A percentile compares a stretch with the other conserved stretches of the same genome.
Evolutionary conservation across 53 echinoderm and acorn worm genomes (phyloP).

Genomic region (Henricia sp.): DNA sequence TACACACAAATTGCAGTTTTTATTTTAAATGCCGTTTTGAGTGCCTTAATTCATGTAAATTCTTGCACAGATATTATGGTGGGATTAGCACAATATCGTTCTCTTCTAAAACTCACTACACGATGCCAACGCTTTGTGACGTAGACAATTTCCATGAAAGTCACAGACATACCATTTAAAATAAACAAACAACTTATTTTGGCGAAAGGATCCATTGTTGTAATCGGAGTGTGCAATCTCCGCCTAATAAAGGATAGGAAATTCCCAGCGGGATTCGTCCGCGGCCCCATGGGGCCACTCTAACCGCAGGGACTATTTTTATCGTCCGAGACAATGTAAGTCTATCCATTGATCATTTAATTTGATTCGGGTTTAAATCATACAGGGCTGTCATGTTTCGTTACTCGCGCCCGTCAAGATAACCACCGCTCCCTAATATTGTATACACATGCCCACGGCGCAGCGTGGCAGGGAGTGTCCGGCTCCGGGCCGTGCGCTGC

Average conservation of each 20-base stretch:
- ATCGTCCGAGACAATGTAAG: slow-evolving; percentile 63
- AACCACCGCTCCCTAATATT: slow-evolving; percentile 41
- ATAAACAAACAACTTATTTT: slow-evolving; percentile 41
- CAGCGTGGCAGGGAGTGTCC: slow-evolving; percentile 46
- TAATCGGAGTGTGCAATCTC: slow-evolving; percentile 5
- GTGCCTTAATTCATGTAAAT: too few species aligned
- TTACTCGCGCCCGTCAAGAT: slow-evolving; percentile 34
- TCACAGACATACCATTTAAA: slow-evolving; percentile 12
- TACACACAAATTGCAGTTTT: too few species aligned
- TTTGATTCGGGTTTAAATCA: slow-evolving; percentile 46
- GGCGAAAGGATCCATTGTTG: slow-evolving; percentile 60
- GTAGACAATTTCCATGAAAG: slow-evolving; percentile 23
- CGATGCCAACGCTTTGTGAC: not conserved
- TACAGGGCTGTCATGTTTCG: slow-evolving; percentile 37
- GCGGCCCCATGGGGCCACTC: slow-evolving; percentile 26
- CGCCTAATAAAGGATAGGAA: slow-evolving; percentile 33
- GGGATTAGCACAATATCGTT: not conserved
- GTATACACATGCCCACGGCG: slow-evolving; percentile 36
- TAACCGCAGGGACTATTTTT: slow-evolving; percentile 57
- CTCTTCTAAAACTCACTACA: not conserved
- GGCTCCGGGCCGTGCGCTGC: slow-evolving; percentile 51
- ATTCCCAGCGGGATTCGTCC: slow-evolving; percentile 47
- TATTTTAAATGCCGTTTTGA: too few species aligned
- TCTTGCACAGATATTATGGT: too few species aligned
- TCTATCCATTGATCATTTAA: slow-evolving; percentile 56